A percentile compares a stretch with the other conserved stretches of the same genome.
Evolutionary conservation across 2,797 vertebrate genomes (phyloP).

Genomic region (Manis pentadactyla): DNA sequence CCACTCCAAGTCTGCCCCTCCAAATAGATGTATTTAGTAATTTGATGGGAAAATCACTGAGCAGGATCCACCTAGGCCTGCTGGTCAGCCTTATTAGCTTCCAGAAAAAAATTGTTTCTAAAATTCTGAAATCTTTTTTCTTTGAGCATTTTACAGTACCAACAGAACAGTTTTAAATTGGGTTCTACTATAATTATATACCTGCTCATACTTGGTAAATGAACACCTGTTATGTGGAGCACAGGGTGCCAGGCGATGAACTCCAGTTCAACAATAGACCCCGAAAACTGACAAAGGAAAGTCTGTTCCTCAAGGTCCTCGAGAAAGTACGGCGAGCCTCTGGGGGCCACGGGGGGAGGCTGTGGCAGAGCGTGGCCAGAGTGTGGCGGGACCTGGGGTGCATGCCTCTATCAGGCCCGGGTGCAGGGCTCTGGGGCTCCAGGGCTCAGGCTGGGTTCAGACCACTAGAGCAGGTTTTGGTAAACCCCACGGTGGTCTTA

Average conservation of each 20-base stretch:
- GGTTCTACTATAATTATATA: too few relatives aligned
- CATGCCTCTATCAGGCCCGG: neutral
- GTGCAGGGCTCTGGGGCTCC: neutral
- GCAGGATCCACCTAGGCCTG: neutral
- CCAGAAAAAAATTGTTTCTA: neutral
- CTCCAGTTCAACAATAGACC: neutral
- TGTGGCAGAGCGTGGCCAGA: neutral
- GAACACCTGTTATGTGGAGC: neutral
- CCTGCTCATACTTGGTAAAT: neutral
- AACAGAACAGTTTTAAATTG: neutral
- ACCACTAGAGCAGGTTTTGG: too few relatives aligned
- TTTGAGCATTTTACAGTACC: neutral
- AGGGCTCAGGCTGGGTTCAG: neutral
- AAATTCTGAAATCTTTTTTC: neutral
- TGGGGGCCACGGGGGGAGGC: neutral
- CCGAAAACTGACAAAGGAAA: neutral
- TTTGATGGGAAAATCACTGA: neutral
- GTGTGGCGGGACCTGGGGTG: neutral
- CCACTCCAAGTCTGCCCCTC: neutral
- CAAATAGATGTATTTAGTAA: neutral
- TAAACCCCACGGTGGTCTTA: neutral
- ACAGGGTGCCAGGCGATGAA: neutral
- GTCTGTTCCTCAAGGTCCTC: neutral
- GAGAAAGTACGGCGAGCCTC: rapidly evolving
- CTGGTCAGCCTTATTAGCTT: neutral